Base-by-base conservation (phyloP, 2,113 vertebrate species). In the Scartelaos histophorus region DNA sequence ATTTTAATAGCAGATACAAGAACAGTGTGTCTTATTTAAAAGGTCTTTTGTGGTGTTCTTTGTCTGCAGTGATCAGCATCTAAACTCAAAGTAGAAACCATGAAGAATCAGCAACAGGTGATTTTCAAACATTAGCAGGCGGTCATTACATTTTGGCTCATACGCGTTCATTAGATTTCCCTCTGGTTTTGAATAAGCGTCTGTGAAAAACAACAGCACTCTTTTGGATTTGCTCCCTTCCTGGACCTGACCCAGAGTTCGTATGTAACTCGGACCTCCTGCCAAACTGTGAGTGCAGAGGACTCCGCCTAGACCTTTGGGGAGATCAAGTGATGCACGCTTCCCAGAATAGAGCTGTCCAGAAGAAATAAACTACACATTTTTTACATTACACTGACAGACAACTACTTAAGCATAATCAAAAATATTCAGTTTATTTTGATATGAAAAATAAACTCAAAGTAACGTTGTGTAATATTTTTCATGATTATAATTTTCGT, bases 241-340 rank as follows among this genome's bases (percentile, higher is more conserved):
- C 83, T 78, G 81, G 49, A 56, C 73, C 73, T 71, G 22, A 75
- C 84, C 51, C 74, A 61, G 51, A 3, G 22, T 5, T 3, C 47
- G 58, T 43, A 74, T 5, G 47, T 78, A 69, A 76, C 69, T 53
- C 38, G 0, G 47, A 62, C 71, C 75, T 73, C n/a, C 71, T 22
- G 70, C 82, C 79, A 85, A 67, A 54, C 73, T 61, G 66, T 22
- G 65, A 46, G 65, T 53, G 75, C 71, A 66, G 58, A 49, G 64
- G 80, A 70, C 82, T 58, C 85, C 86, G 79, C 86, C 86, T 74
- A 79, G 79, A 9, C 87, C 73, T 13, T 34, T 19, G 11, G 81
- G 85, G 89, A 69, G 76, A 57, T 22, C 6, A 65, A 75, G 60
- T 82, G 83, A 84, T 24, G 76, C 75, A 73, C 1, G 62, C 61